These are phyloP conservation scores for Coenobita brevimanus DNA, from an alignment of 1,140 invertebrate species.

Conservation along the genomic window DNA sequence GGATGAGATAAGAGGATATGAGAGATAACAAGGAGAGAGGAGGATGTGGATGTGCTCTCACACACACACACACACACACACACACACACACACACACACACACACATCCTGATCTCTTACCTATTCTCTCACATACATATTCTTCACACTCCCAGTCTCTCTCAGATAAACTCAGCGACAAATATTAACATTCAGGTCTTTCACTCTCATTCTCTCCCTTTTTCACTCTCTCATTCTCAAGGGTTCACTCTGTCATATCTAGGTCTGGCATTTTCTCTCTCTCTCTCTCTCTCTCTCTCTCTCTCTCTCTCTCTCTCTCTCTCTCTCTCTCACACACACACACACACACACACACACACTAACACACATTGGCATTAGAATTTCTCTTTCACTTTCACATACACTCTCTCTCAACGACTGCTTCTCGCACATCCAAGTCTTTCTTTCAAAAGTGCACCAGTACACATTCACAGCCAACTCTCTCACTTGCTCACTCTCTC, in stretches of 20 bases:
- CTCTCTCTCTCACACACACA: not conserved
- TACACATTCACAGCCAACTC: not conserved
- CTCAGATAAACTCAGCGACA: not conserved
- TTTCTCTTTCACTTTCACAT: not conserved
- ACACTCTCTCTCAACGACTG: not conserved
- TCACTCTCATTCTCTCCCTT: not conserved
- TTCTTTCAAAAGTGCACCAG: not conserved
- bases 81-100: not conserved
- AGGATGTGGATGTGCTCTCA: too few relatives aligned
- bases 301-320: slow-evolving; percentile 36
- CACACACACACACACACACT: not conserved
- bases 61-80: slow-evolving; percentile 14
- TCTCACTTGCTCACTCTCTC: not conserved
- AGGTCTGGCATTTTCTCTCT: too few relatives aligned
- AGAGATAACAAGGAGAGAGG: too few relatives aligned
- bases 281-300: slow-evolving; percentile 36
- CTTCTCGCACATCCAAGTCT: not conserved
- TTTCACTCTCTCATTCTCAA: slow-evolving; percentile 11
- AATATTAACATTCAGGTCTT: not conserved
- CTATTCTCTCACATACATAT: not conserved
- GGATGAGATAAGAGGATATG: too few relatives aligned
- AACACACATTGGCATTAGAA: too few relatives aligned
- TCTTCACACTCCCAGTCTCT: not conserved
- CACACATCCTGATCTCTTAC: too few relatives aligned
- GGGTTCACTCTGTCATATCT: slow-evolving; percentile 29